Conservation (phyloP, 2,888 invertebrate species). For the Cataglyphis livida region DNA sequence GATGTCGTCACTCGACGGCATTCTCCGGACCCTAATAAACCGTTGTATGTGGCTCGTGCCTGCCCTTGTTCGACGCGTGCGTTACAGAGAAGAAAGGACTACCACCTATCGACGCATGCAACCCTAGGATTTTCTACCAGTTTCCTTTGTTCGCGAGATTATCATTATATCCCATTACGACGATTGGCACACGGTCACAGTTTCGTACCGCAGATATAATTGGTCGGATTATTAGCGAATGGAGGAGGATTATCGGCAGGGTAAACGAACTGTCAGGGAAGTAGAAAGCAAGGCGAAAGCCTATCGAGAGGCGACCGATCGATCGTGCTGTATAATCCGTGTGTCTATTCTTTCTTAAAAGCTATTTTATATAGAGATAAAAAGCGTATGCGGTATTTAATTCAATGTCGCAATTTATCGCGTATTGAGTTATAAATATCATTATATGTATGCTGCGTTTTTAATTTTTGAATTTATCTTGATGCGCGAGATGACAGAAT, state of each 20-base stretch:
- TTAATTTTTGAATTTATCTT: neutral
- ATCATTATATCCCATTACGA: constrained; percentile 80
- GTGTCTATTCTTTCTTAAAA: neutral
- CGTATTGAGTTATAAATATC: neutral
- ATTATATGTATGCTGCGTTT: neutral
- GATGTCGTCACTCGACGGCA: neutral
- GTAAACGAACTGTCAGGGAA: constrained; percentile 78
- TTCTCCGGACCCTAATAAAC: neutral
- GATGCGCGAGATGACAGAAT: neutral
- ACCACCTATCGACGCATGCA: constrained; percentile 80
- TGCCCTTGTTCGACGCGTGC: constrained; percentile 43
- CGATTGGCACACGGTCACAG: constrained; percentile 64
- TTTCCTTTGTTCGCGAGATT: constrained; percentile 84
- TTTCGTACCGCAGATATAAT: constrained; percentile 59
- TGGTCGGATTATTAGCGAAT: constrained; percentile 71
- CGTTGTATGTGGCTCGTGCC: constrained; percentile 6
- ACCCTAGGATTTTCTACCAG: constrained; percentile 82
- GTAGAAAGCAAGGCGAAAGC: constrained; percentile 69
- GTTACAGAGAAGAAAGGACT: constrained; percentile 57
- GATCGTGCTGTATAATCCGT: neutral
- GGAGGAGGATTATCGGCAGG: constrained; percentile 77
- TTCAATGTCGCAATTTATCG: neutral
- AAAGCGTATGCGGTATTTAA: neutral
- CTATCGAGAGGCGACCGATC: constrained; percentile 31
- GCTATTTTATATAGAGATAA: neutral